Evolutionary conservation across 2,797 vertebrate species (phyloP).

Genomic region (Yasuhikotakia modesta): DNA sequence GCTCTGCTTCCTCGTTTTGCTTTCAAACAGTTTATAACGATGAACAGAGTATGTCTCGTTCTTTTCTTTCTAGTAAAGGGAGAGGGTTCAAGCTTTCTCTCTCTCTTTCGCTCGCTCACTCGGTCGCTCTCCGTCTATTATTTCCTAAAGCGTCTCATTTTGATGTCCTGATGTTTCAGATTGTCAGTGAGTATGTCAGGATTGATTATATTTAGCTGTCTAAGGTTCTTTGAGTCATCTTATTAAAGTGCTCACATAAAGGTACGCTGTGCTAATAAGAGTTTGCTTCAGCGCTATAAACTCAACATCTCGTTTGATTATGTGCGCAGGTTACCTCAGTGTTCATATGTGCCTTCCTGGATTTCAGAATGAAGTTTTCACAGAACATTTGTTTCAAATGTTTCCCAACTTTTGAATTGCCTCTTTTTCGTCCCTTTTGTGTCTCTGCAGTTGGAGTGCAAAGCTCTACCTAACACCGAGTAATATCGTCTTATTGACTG

Average conservation of each 20-base stretch:
- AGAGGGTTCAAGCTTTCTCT: conserved; percentile 12
- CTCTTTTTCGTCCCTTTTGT: conserved; percentile 44
- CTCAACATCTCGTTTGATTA: neutral
- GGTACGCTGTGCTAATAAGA: conserved; percentile 21
- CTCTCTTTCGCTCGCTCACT: neutral
- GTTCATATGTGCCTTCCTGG: neutral
- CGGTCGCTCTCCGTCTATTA: conserved; percentile 13
- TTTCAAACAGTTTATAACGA: conserved; percentile 24
- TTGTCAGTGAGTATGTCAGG: conserved; percentile 33
- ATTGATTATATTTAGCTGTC: conserved; percentile 45
- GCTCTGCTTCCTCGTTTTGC: conserved; percentile 17
- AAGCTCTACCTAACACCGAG: conserved; percentile 96
- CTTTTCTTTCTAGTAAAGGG: conserved; percentile 26
- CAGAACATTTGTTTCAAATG: neutral
- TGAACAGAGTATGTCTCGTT: conserved; percentile 13
- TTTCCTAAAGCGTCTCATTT: conserved; percentile 35
- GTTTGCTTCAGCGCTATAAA: conserved; percentile 1
- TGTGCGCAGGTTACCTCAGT: conserved; percentile 1
- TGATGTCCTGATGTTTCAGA: conserved; percentile 28
- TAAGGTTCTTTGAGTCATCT: conserved; percentile 19
- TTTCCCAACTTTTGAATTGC: conserved; percentile 11
- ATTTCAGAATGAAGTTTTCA: conserved; percentile 12
- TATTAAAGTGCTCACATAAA: conserved; percentile 13
- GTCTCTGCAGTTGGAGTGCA: conserved; percentile 87
- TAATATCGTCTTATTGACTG: conserved; percentile 93